phyloP scores from a whole-genome alignment of 2,797 vertebrate genomes.

The Pogonophryne albipinna region DNA sequence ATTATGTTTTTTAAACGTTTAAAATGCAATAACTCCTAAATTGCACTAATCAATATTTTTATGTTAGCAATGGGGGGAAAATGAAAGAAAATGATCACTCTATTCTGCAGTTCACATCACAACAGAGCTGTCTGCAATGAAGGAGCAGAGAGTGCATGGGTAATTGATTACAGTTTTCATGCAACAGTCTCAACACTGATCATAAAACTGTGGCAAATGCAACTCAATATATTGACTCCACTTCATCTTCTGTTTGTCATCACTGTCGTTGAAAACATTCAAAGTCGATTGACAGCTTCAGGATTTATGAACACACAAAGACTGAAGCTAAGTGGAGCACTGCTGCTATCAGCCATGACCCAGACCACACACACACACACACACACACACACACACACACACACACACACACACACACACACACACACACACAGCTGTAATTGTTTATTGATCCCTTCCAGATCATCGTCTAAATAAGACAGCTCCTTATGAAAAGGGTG shows the following conservation, averaged over 20 bases:
- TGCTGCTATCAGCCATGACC: constrained; percentile 29
- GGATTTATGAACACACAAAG: constrained; percentile 38
- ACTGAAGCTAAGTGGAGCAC: constrained; percentile 10
- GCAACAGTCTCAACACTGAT: background rate
- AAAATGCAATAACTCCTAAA: too few relatives aligned
- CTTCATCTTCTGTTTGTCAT: constrained; percentile 30
- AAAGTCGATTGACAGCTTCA: constrained; percentile 14
- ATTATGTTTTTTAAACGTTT: background rate
- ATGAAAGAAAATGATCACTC: too few relatives aligned
- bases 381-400: constrained; percentile 2
- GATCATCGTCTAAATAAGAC: constrained; percentile 17
- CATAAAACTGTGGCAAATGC: constrained; percentile 5
- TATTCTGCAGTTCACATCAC: background rate
- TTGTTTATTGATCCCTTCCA: constrained; percentile 41
- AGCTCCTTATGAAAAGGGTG: constrained; percentile 26
- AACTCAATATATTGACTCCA: constrained; percentile 23
- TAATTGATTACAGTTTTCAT: constrained; percentile 9
- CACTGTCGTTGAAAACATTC: constrained; percentile 14
- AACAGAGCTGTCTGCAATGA: background rate
- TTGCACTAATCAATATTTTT: background rate
- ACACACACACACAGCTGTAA: constrained; percentile 8
- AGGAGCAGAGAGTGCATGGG: background rate
- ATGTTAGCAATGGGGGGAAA: background rate
- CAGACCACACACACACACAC: background rate
- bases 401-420: constrained; percentile 10